phyloP scores from a whole-genome alignment of 2,797 vertebrate genomes.

The Alca torda region DNA sequence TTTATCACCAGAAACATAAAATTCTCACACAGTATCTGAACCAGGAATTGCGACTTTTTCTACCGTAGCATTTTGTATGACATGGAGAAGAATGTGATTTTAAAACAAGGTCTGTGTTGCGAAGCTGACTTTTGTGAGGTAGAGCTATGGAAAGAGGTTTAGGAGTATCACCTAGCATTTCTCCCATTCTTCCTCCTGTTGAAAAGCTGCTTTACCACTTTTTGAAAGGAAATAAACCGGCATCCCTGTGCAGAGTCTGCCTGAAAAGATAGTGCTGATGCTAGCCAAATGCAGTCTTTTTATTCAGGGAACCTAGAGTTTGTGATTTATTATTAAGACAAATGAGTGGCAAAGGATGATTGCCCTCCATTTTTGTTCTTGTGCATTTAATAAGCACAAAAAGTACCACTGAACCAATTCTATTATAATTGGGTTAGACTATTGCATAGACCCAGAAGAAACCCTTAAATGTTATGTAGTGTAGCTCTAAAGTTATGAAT shows the following conservation, averaged over 20 bases:
- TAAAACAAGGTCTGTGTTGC: neutral
- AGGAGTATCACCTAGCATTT: neutral
- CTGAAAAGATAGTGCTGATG: neutral
- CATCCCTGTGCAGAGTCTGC: neutral
- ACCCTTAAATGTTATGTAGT: neutral
- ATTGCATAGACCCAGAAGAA: neutral
- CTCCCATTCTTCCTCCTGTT: neutral
- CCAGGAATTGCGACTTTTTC: neutral
- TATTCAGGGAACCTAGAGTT: neutral
- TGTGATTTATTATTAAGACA: neutral
- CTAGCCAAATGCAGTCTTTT: neutral
- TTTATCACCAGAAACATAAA: fast-evolving
- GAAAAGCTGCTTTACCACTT: neutral
- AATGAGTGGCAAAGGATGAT: neutral
- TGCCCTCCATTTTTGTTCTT: neutral
- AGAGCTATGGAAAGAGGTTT: neutral
- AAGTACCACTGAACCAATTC: neutral
- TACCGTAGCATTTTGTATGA: neutral
- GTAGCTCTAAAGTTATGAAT: neutral
- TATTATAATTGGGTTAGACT: neutral
- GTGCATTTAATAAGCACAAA: neutral
- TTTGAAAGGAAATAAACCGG: neutral
- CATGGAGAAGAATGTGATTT: neutral
- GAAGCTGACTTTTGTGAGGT: neutral
- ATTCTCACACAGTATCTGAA: neutral